Base-by-base conservation (phyloP, 1,140 invertebrate species). In the Drosophila burlai region DNA sequence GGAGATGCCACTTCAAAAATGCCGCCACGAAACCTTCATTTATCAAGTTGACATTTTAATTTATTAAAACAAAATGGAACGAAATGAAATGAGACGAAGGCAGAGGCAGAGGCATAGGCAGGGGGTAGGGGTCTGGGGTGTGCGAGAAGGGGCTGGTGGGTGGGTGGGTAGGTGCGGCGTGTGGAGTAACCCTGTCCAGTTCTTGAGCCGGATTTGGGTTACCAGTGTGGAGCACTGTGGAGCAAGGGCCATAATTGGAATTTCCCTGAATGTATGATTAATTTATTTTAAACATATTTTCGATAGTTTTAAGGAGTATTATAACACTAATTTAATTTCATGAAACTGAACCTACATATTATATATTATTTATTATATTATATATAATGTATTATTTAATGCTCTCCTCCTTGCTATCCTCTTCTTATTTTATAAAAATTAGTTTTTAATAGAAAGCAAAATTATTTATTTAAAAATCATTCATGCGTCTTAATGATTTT, bases 1-100 rank as follows among this genome's bases (percentile, higher is more conserved):
- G 74, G 63, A 40, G 54, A 72, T 79, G 80, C 65, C 62, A 68
- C 80, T 80, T 87, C 84, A 87, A 87, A 89, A 87, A 83, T 83
- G 72, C 83, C 67, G 79, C 80, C 80, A 83, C 80, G 64, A 64
- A 87, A 87, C 84, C 84, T 89, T 89, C 84, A 89, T 89, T 89
- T 89, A 89, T 89, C 84, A 89, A 89, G 66, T 89, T 89, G 84
- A 89, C 84, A 89, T 89, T 89, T 89, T 89, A 89, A 89, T 89
- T 89, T 89, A 89, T 89, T 89, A 89, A 89, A 89, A 89, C 84
- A 89, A 89, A 89, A 89, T 89, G 84, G 80, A 89, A 83, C 68
- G 76, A 86, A 86, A 86, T 76, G 80, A 83, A 73, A 87, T 80
- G 80, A 73, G 71, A 80, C 66, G 54, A 63, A 63, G 61, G 73